Conservation (phyloP, 2,113 vertebrate genomes). For the Collichthys lucidus region DNA sequence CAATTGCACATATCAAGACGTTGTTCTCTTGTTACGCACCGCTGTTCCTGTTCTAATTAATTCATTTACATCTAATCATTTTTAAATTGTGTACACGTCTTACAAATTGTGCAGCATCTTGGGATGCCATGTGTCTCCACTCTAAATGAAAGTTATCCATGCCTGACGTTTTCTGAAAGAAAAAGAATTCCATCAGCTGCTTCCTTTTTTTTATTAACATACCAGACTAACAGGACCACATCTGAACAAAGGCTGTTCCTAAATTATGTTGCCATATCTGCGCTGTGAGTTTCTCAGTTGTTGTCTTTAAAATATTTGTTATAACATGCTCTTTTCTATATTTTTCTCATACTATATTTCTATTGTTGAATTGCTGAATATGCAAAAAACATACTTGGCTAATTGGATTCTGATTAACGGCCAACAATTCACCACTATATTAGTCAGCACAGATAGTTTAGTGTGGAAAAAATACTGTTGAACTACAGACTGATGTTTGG, state of each 20-base stretch:
- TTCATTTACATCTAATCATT: slow-evolving; percentile 16
- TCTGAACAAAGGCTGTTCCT: background rate
- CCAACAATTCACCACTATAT: background rate
- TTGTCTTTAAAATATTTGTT: too few relatives aligned
- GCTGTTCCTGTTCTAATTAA: slow-evolving; percentile 5
- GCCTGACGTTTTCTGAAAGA: background rate
- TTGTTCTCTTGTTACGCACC: background rate
- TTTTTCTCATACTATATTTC: too few relatives aligned
- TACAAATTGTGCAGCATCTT: slow-evolving; percentile 3
- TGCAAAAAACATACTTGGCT: too few relatives aligned
- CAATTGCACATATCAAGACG: background rate
- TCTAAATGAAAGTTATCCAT: background rate
- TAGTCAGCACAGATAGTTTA: background rate
- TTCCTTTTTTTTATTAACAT: background rate
- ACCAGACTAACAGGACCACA: too few relatives aligned
- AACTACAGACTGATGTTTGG: slow-evolving; percentile 42
- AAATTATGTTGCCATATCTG: background rate
- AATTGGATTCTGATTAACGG: too few relatives aligned
- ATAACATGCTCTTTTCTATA: too few relatives aligned
- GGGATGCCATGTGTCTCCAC: background rate
- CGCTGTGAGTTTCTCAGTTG: background rate
- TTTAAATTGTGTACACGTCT: slow-evolving; percentile 13
- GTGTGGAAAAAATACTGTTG: slow-evolving; percentile 11
- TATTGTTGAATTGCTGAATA: too few relatives aligned
- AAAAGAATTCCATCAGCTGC: background rate